phyloP scores from a whole-genome alignment of 2,888 invertebrate species.

The Drosophila mulleri region DNA sequence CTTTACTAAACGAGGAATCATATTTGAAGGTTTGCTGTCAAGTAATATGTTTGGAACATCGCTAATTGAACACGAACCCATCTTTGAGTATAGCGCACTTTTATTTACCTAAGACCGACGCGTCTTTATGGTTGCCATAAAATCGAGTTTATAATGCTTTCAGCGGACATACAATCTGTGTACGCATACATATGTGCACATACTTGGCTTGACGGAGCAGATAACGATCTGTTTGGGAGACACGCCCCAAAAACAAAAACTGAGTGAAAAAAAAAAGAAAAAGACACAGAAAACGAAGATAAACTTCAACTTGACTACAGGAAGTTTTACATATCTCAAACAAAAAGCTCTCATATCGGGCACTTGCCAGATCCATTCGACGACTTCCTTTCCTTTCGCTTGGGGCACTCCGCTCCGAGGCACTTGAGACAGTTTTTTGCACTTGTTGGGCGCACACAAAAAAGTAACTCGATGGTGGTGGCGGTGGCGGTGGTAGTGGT shows the following conservation, averaged over 20 bases:
- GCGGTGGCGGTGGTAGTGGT: constrained; percentile 24
- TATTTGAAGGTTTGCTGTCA: not conserved
- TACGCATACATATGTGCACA: constrained; percentile 1
- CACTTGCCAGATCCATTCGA: constrained; percentile 60
- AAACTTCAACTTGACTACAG: constrained; percentile 72
- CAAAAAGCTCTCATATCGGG: constrained; percentile 70
- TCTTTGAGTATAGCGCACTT: constrained; percentile 14
- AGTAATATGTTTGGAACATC: not conserved
- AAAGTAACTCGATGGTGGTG: constrained; percentile 35
- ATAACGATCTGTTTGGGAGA: constrained; percentile 47
- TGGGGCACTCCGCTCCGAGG: constrained; percentile 45
- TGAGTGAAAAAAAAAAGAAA: not conserved
- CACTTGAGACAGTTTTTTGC: constrained; percentile 79
- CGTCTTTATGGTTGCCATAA: constrained; percentile 43
- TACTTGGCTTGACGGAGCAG: constrained; percentile 44
- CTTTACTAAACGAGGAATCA: not conserved
- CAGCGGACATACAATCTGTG: constrained; percentile 9
- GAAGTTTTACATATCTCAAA: constrained; percentile 75
- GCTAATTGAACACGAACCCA: constrained; percentile 24
- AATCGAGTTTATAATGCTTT: constrained; percentile 36
- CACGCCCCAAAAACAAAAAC: constrained; percentile 46
- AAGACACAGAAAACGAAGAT: constrained; percentile 27
- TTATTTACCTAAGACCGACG: constrained; percentile 22
- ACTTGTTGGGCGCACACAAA: constrained; percentile 56
- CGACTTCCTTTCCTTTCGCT: constrained; percentile 69